Percentiles rank a stretch among this genome's conserved stretches.
Evolutionary conservation across 2,113 vertebrate genomes (phyloP).

Genomic region (Todiramphus chloris): DNA sequence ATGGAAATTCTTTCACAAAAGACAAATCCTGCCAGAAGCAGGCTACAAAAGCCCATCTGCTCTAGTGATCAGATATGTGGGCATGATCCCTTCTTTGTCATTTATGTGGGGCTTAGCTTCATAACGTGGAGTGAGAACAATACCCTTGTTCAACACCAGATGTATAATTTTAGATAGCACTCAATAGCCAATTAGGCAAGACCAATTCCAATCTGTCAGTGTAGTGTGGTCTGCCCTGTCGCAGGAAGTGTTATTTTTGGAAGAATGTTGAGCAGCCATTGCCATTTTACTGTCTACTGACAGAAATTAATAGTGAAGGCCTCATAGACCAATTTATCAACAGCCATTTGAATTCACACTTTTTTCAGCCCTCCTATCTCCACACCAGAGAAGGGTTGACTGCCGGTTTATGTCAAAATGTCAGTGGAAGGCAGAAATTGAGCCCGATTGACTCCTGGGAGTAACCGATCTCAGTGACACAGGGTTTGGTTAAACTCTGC

Average conservation of each 20-base stretch:
- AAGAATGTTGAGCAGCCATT: conserved; percentile 75
- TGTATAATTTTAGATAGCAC: conserved; percentile 75
- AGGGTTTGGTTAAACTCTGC: conserved; percentile 59
- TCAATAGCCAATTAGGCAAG: conserved; percentile 73
- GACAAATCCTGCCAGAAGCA: background rate
- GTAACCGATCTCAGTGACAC: conserved; percentile 60
- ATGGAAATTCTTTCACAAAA: conserved; percentile 27
- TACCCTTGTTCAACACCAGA: conserved; percentile 68
- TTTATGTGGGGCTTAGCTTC: conserved; percentile 42
- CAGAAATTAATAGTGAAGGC: conserved; percentile 84
- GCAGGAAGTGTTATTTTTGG: conserved; percentile 89
- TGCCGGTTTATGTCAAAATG: conserved; percentile 70
- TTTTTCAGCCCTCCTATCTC: conserved; percentile 68
- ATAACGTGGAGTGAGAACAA: conserved; percentile 64
- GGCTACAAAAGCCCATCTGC: conserved; percentile 9
- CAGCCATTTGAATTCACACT: conserved; percentile 74
- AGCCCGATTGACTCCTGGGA: conserved; percentile 55
- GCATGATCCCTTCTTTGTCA: conserved; percentile 16
- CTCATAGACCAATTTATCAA: conserved; percentile 82
- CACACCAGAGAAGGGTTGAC: conserved; percentile 57
- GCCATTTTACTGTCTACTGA: conserved; percentile 85
- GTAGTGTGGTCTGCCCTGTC: conserved; percentile 78
- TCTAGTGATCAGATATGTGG: background rate
- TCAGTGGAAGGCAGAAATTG: conserved; percentile 69
- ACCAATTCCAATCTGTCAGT: conserved; percentile 84